phyloP scores from a whole-genome alignment of 2,113 vertebrate species.

The Dunckerocampus dactyliophorus region DNA sequence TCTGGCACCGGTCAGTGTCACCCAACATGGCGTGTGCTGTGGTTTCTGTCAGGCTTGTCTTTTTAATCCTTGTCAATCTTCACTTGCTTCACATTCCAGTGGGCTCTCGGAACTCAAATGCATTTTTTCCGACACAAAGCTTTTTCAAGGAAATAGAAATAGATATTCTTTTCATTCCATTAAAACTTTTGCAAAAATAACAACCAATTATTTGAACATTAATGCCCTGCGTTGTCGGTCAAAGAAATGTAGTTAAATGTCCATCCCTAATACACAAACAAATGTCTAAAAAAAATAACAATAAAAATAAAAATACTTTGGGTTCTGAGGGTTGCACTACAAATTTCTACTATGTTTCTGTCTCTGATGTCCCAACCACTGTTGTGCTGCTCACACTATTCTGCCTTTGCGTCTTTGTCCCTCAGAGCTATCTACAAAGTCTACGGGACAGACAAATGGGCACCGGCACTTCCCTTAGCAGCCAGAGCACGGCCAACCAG shows the following conservation, averaged over 20 bases:
- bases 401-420: constrained; percentile 7
- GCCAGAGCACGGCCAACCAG: constrained; percentile 70
- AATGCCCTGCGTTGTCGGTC: too few relatives aligned
- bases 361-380: background rate
- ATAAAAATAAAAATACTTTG: too few relatives aligned
- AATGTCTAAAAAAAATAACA: too few relatives aligned
- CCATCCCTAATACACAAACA: too few relatives aligned
- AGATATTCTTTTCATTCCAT: too few relatives aligned
- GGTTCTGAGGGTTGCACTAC: background rate
- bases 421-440: constrained; percentile 86
- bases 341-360: background rate
- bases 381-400: background rate
- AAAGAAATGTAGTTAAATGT: too few relatives aligned
- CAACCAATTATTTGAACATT: too few relatives aligned
- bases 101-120: background rate
- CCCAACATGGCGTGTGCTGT: constrained; percentile 47
- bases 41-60: constrained; percentile 8
- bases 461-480: constrained; percentile 77
- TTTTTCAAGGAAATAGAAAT: background rate
- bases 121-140: background rate
- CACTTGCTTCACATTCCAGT: background rate
- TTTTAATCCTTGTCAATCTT: background rate
- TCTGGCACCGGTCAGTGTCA: constrained; percentile 81
- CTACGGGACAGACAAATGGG: constrained; percentile 80
- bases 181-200: too few relatives aligned